Percentiles rank a stretch among this genome's conserved stretches.
phyloP scores from a whole-genome alignment of 2,888 invertebrate genomes.

The Strigamia maritima region DNA sequence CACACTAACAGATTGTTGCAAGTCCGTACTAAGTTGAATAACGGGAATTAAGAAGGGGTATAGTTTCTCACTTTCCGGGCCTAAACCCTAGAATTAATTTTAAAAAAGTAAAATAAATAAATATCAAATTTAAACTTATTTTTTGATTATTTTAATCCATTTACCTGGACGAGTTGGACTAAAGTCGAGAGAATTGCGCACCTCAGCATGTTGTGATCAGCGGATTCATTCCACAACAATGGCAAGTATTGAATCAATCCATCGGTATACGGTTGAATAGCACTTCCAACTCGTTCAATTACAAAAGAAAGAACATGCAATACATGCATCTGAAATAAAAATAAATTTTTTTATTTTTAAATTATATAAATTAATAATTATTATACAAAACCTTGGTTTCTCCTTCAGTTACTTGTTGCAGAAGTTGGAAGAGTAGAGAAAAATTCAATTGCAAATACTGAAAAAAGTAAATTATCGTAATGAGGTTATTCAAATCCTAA shows the following conservation, averaged over 20 bases:
- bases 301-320: conserved; percentile 87
- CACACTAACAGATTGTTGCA: conserved; percentile 73
- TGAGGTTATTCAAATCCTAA: neutral
- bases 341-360: neutral
- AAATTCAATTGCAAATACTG: conserved; percentile 72
- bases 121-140: neutral
- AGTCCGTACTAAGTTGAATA: conserved; percentile 71
- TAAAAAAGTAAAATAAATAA: neutral
- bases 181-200: conserved; percentile 86
- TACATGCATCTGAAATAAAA: neutral
- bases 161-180: conserved; percentile 75
- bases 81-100: conserved; percentile 52
- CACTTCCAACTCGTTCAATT: conserved; percentile 77
- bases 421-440: conserved; percentile 71
- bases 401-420: conserved; percentile 84
- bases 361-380: conserved; percentile 31
- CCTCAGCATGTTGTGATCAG: conserved; percentile 81
- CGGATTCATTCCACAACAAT: conserved; percentile 81
- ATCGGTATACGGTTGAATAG: conserved; percentile 65
- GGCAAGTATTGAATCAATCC: conserved; percentile 79
- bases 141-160: neutral
- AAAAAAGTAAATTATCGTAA: conserved; percentile 42
- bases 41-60: conserved; percentile 62
- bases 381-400: conserved; percentile 71
- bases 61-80: conserved; percentile 56